Conservation (phyloP, 2,113 vertebrate species). For the Austrofundulus limnaeus region DNA sequence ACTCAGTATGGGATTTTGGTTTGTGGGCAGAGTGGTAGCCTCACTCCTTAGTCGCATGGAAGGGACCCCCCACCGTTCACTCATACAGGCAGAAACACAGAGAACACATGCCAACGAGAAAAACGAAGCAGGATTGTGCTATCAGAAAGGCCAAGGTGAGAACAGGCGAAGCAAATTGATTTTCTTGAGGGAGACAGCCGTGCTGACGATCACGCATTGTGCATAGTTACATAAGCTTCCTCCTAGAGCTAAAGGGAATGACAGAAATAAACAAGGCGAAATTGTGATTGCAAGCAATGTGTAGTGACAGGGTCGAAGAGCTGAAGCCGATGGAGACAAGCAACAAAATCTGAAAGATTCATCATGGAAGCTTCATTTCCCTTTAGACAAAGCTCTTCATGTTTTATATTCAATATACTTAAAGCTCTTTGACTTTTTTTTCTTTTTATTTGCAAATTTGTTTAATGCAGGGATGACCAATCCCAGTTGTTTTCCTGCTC, state of each 20-base stretch:
- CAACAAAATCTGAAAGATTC: slow-evolving; percentile 18
- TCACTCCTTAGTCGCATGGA: slow-evolving; percentile 7
- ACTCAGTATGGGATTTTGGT: slow-evolving; percentile 12
- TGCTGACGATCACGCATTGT: slow-evolving; percentile 41
- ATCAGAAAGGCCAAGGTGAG: slow-evolving; percentile 30
- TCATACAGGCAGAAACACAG: slow-evolving; percentile 1
- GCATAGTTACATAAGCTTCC: slow-evolving; percentile 61
- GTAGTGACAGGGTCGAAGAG: slow-evolving; percentile 57
- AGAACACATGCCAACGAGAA: not conserved
- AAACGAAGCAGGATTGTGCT: slow-evolving; percentile 9
- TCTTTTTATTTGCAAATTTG: no score
- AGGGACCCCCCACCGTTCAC: slow-evolving; percentile 19
- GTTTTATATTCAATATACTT: not conserved
- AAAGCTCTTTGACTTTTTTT: no score
- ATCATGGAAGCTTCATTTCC: slow-evolving; percentile 2
- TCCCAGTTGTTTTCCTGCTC: no score
- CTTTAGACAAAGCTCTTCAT: not conserved
- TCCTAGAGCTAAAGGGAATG: slow-evolving; percentile 47
- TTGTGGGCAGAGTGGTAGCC: slow-evolving; percentile 5
- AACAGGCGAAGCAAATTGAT: slow-evolving; percentile 62
- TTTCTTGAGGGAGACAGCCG: slow-evolving; percentile 41
- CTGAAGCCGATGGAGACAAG: slow-evolving; percentile 34
- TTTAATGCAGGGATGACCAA: no score
- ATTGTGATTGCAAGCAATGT: slow-evolving; percentile 32
- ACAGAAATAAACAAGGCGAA: slow-evolving; percentile 56